Evolutionary conservation across 2,113 vertebrate species (phyloP).

Genomic region (Sturnus vulgaris): DNA sequence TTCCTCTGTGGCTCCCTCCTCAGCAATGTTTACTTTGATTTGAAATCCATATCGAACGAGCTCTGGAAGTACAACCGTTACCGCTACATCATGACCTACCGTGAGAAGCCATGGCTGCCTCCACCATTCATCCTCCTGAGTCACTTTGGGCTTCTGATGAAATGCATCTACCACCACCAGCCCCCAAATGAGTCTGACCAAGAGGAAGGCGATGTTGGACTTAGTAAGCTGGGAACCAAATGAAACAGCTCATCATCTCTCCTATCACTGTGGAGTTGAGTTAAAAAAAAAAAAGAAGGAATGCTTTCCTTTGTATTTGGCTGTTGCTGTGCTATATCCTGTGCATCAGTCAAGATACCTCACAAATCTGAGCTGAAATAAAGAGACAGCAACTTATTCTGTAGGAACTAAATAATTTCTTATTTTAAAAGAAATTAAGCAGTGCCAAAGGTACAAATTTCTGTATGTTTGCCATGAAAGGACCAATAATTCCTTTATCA

Average conservation of each 20-base stretch:
- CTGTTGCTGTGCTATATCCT: background rate
- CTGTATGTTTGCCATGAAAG: background rate
- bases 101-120: constrained; percentile 90
- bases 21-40: constrained; percentile 91
- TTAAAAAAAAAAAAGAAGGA: background rate
- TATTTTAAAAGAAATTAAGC: background rate
- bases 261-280: background rate
- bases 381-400: background rate
- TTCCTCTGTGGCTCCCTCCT: background rate
- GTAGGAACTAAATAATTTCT: background rate
- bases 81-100: constrained; percentile 94
- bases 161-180: constrained; percentile 69
- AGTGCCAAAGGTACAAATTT: background rate
- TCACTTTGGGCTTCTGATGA: constrained; percentile 77
- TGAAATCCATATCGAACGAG: constrained; percentile 88
- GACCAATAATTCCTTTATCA: background rate
- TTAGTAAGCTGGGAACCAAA: constrained; percentile 74
- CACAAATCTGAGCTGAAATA: background rate
- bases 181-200: constrained; percentile 66
- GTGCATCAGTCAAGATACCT: background rate
- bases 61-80: constrained; percentile 98
- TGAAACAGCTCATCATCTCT: background rate
- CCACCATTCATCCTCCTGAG: constrained; percentile 89
- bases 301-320: background rate
- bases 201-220: constrained; percentile 79